phyloP scores from a whole-genome alignment of 2,888 invertebrate species.

The Netelia virgata region DNA sequence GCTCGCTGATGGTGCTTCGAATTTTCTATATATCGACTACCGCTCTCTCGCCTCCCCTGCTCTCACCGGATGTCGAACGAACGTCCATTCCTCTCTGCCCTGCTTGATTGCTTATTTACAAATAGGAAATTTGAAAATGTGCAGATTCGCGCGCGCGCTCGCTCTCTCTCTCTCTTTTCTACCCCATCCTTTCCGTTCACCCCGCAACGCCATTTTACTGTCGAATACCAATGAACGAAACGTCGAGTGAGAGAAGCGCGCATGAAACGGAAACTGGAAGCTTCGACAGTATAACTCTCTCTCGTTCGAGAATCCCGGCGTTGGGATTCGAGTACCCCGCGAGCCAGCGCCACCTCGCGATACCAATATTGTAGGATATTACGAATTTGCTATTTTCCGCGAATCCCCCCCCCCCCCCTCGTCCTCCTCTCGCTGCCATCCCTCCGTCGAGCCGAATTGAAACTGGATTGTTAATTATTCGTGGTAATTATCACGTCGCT shows the following conservation, averaged over 20 bases:
- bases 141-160: constrained; percentile 76
- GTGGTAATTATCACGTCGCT: constrained; percentile 80
- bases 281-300: constrained; percentile 58
- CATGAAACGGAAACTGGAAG: constrained; percentile 59
- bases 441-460: constrained; percentile 78
- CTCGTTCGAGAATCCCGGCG: constrained; percentile 65
- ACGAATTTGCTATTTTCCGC: constrained; percentile 85
- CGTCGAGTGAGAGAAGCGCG: constrained; percentile 45
- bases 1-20: constrained; percentile 58
- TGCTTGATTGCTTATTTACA: constrained; percentile 85
- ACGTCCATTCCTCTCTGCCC: constrained; percentile 58
- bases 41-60: constrained; percentile 36
- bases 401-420: constrained; percentile 47
- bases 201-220: constrained; percentile 46
- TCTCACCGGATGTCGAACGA: constrained; percentile 67
- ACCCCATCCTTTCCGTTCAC: constrained; percentile 20
- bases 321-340: constrained; percentile 74
- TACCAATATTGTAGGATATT: constrained; percentile 85
- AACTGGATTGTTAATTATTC: constrained; percentile 85
- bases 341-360: constrained; percentile 56
- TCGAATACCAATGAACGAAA: constrained; percentile 60
- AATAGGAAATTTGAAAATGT: constrained; percentile 85
- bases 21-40: constrained; percentile 60
- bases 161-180: constrained; percentile 23
- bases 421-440: not conserved